These are phyloP conservation scores for Vulpes lagopus DNA, from an alignment of 2,113 vertebrate genomes.

Conservation along the genomic window DNA sequence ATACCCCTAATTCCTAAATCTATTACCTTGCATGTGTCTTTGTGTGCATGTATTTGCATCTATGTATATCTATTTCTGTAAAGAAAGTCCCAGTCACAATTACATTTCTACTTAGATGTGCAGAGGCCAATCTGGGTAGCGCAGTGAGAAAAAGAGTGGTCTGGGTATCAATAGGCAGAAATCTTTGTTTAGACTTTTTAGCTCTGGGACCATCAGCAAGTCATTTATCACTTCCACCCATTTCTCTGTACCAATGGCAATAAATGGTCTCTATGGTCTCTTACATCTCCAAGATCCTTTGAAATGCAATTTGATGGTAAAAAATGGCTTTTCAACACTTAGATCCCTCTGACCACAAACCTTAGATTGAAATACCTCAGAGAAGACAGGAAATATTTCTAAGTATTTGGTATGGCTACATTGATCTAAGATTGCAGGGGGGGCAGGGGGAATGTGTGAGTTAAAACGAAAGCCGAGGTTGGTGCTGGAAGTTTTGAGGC, in stretches of 20 bases:
- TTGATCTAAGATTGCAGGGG: not conserved
- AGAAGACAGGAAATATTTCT: not conserved
- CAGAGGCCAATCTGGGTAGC: not conserved
- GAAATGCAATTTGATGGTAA: not conserved
- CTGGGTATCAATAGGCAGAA: not conserved
- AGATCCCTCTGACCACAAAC: not conserved
- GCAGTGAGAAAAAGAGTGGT: not conserved
- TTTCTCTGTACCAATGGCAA: not conserved
- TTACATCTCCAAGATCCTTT: not conserved
- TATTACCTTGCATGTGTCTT: not conserved
- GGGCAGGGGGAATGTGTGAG: not conserved
- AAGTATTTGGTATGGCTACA: not conserved
- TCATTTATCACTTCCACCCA: not conserved
- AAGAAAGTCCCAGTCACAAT: not conserved
- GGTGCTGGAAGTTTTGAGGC: not conserved
- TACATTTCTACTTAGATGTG: not conserved
- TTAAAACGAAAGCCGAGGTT: not conserved
- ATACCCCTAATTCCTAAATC: not conserved
- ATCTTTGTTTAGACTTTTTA: not conserved
- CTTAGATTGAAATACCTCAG: not conserved
- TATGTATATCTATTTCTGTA: not conserved
- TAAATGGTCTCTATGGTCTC: not conserved
- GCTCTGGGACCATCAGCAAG: not conserved
- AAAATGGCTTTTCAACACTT: not conserved
- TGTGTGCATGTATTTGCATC: not conserved